Evolutionary conservation across 2,888 invertebrate species (phyloP), one percentile per base, ranked within the genome.

Genomic region (Dicycla oo): DNA sequence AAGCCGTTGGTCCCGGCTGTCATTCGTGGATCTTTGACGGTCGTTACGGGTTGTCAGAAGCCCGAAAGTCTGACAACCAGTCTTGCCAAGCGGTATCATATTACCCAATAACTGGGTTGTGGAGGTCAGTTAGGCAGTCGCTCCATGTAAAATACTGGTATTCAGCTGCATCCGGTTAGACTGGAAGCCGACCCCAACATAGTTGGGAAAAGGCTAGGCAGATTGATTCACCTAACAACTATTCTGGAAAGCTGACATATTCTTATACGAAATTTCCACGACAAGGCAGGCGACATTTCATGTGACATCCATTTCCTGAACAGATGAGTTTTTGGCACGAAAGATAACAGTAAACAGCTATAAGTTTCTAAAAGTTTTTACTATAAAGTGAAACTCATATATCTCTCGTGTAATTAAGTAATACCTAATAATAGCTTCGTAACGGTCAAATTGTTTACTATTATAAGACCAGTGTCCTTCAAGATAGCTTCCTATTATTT

Each of bases 401-500:
- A 34, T 23, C 34, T 56, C 30, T 26, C n/a, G 2, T 47, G 18
- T 57, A 23, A 65, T 53, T n/a, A 20, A 57, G 23, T 54, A 34
- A 69, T 60, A 23, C 56, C 65, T 54, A 34, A 69, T 60, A 23
- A 56, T 65, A 63, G 18, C 64, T 54, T 68, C 45, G 5, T 53
- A 63, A n/a, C 54, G n/a, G 38, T 56, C 51, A 58, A 51, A 63
- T 69, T 66, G 82, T 60, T 78, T 58, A 62, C 43, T 43, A 62
- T 68, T 30, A 34, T 34, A 45, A 64, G 34, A 45, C 49, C 7
- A n/a, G 45, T 51, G 80, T 60, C 81, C 81, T 81, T 83, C 75
- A 60, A 38, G 40, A 47, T 45, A 4, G 51, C 80, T 81, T 80
- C 83, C 83, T 81, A 66, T 64, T 73, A 69, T 66, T 61, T 82